Evolutionary conservation across 2,888 invertebrate species (phyloP), one percentile per base, ranked within the genome.

Genomic region (Cylloceria caligata): DNA sequence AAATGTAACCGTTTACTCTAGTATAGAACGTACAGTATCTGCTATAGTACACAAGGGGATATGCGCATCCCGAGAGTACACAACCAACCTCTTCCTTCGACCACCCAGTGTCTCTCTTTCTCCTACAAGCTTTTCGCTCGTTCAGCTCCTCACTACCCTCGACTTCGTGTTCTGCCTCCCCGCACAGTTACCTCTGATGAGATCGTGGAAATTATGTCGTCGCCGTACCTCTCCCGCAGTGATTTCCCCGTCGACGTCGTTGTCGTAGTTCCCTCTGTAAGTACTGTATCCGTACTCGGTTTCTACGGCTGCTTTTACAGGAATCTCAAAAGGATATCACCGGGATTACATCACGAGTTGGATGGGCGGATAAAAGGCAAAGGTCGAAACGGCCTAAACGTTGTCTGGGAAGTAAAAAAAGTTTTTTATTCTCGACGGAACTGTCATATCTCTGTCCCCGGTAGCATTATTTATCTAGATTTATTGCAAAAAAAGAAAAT

Each of bases 171-270:
- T 30, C 52, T 27, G 19, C 65, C 49, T 30, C 39, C 21, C 49
- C 24, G 34, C 21, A 13, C 49, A 75, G 80, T 84, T 85, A 88
- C 86, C 85, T 80, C 69, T 84, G 85, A 87, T 79, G 86, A 86
- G 87, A 88, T 89, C 85, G 80, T 74, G 83, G 84, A 87, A 87
- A 89, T 88, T 86, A 86, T 86, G 80, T 84, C 85, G 79, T 81
- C 84, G 78, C 60, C 39, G 82, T 16, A 81, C 76, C 80, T 78
- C 67, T 36, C 55, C 57, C 55, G 55, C 79, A 67, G 69, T 71
- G 62, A 67, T 74, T 74, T 67, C 39, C 62, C 60, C 67, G 45
- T 75, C 75, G 78, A 73, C 45, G 30, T 49, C 49, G 47, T 52
- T 24, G 30, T 42, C 27, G n/a, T n/a, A n/a, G 30, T 24, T 52